phyloP scores from a whole-genome alignment of 2,888 invertebrate genomes.

The Acanthoscelides obtectus region DNA sequence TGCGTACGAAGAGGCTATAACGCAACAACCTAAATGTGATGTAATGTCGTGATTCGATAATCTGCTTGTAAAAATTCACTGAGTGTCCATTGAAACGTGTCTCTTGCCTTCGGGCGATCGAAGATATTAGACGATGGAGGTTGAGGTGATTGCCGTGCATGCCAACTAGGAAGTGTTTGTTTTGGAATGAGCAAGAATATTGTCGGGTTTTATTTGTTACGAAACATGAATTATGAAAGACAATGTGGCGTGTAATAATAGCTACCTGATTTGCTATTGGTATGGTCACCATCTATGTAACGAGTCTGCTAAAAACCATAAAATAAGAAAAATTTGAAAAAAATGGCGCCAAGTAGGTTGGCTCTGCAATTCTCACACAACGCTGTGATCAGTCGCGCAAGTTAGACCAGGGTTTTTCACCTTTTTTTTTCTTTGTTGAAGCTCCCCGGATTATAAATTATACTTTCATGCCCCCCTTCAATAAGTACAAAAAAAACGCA shows the following conservation, averaged over 20 bases:
- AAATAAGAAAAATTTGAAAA: too few species aligned
- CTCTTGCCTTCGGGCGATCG: neutral
- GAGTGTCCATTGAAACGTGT: neutral
- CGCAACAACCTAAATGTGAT: neutral
- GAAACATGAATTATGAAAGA: neutral
- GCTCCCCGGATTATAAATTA: too few species aligned
- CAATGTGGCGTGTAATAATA: neutral
- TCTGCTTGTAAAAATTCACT: neutral
- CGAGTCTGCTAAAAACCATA: too few species aligned
- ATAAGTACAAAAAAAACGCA: too few species aligned
- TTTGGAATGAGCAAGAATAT: neutral
- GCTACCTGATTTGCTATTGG: neutral
- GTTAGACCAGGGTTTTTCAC: too few species aligned
- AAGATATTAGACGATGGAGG: neutral
- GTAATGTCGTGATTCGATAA: neutral
- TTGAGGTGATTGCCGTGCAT: neutral
- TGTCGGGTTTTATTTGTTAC: neutral
- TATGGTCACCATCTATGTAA: neutral
- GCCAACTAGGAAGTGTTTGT: neutral
- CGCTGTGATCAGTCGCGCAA: too few species aligned
- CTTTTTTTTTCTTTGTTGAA: too few species aligned
- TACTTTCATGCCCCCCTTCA: too few species aligned
- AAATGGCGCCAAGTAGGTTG: too few species aligned
- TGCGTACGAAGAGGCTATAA: neutral
- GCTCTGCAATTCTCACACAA: too few species aligned